Evolutionary conservation across 2,113 vertebrate genomes (phyloP).

Genomic region (Leptobrachium leishanense): DNA sequence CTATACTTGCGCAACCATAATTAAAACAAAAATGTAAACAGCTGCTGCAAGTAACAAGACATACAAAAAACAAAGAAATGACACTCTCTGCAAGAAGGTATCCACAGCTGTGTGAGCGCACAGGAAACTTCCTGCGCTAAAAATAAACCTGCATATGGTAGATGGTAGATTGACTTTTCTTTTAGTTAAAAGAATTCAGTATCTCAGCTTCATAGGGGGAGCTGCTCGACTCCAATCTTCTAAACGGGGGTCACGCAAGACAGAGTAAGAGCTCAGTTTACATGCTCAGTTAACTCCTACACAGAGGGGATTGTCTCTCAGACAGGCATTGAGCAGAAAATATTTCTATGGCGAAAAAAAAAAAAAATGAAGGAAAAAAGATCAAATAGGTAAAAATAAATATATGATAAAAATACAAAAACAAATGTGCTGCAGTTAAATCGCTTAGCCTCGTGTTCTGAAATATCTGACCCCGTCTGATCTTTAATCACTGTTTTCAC

Average conservation of each 20-base stretch:
- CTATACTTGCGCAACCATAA: too few relatives aligned
- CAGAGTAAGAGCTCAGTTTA: slow-evolving; percentile 21
- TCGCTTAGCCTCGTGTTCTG: too few relatives aligned
- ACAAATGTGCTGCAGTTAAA: too few relatives aligned
- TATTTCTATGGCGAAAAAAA: slow-evolving; percentile 1
- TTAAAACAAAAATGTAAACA: too few relatives aligned
- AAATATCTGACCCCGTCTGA: too few relatives aligned
- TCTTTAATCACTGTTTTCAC: too few relatives aligned
- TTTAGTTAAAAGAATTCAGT: background rate
- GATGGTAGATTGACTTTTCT: background rate
- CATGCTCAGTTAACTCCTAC: slow-evolving; percentile 39
- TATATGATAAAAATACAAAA: too few relatives aligned
- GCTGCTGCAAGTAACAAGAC: too few relatives aligned
- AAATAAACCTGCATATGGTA: background rate
- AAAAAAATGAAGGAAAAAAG: background rate
- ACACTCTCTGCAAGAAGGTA: background rate
- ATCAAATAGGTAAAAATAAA: background rate
- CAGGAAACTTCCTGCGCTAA: background rate
- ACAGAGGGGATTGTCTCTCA: slow-evolving; percentile 34
- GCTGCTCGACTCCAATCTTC: background rate
- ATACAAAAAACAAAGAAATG: background rate
- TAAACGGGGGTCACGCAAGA: slow-evolving; percentile 30
- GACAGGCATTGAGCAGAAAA: slow-evolving; percentile 24
- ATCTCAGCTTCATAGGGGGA: slow-evolving; percentile 18
- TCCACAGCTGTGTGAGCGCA: background rate